Evolutionary conservation across 1,140 invertebrate species (phyloP).

Genomic region (Euglossa dilemma): DNA sequence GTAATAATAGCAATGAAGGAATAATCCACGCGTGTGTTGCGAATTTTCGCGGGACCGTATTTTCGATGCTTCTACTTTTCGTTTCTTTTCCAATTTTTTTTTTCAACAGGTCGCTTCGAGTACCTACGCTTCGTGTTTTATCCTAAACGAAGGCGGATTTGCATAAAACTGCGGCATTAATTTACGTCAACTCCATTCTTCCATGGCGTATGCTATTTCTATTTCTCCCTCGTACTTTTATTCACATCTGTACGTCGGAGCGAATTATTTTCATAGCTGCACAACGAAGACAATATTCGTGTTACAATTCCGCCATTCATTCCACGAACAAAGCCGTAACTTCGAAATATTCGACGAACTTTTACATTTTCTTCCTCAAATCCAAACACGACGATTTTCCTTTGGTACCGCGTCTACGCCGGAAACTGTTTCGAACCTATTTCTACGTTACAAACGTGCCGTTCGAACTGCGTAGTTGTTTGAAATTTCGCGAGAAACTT

Average conservation of each 20-base stretch:
- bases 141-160: constrained; percentile 15
- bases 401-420: too few relatives aligned
- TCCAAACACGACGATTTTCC: background rate
- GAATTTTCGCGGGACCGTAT: background rate
- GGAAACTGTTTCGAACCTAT: too few relatives aligned
- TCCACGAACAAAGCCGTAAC: background rate
- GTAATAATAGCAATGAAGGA: background rate
- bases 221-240: background rate
- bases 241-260: background rate
- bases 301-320: background rate
- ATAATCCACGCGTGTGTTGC: too few relatives aligned
- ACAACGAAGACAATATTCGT: background rate
- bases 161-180: constrained; percentile 36
- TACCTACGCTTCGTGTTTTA: constrained; percentile 16
- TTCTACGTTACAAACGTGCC: too few relatives aligned
- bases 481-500: too few relatives aligned
- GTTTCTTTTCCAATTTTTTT: too few relatives aligned
- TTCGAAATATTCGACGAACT: too few relatives aligned
- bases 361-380: background rate
- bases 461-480: too few relatives aligned
- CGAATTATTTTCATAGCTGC: background rate
- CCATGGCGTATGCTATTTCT: constrained; percentile 17
- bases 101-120: background rate
- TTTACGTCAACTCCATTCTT: constrained; percentile 33
- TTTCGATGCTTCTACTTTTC: background rate